These are phyloP conservation scores for Champsocephalus esox DNA, from an alignment of 2,797 vertebrate genomes.

Conservation along the genomic window DNA sequence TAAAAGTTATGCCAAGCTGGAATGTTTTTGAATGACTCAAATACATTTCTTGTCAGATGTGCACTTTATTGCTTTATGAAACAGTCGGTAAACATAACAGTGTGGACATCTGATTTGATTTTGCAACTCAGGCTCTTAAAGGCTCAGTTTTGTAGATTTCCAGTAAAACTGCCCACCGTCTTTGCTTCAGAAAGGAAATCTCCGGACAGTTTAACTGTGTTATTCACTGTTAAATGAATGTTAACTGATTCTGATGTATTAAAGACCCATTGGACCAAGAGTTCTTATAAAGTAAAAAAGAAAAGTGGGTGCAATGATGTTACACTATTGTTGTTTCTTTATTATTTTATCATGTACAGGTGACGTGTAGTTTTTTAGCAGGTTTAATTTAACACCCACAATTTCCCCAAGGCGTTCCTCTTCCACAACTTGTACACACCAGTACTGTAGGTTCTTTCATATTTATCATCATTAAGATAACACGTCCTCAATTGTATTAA, in stretches of 20 bases:
- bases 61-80: conserved; percentile 2
- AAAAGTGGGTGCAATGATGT: no score
- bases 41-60: conserved; percentile 3
- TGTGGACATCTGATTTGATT: conserved; percentile 54
- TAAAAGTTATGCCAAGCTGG: not conserved
- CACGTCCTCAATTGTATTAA: not conserved
- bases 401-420: conserved; percentile 5
- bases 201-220: not conserved
- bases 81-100: conserved; percentile 46
- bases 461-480: not conserved
- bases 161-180: not conserved
- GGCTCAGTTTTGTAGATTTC: conserved; percentile 29
- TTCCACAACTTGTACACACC: not conserved
- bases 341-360: no score
- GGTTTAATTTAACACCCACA: conserved; percentile 5
- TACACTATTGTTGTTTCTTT: no score
- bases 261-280: conserved; percentile 1
- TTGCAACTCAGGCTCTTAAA: conserved; percentile 49
- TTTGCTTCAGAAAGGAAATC: conserved; percentile 28
- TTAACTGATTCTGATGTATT: conserved; percentile 10
- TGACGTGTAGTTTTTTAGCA: not conserved
- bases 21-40: not conserved
- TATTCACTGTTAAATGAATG: conserved; percentile 13
- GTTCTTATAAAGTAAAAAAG: no score
- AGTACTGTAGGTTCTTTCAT: no score